Conservation (phyloP, 2,797 vertebrate genomes). For the Choloepus didactylus region DNA sequence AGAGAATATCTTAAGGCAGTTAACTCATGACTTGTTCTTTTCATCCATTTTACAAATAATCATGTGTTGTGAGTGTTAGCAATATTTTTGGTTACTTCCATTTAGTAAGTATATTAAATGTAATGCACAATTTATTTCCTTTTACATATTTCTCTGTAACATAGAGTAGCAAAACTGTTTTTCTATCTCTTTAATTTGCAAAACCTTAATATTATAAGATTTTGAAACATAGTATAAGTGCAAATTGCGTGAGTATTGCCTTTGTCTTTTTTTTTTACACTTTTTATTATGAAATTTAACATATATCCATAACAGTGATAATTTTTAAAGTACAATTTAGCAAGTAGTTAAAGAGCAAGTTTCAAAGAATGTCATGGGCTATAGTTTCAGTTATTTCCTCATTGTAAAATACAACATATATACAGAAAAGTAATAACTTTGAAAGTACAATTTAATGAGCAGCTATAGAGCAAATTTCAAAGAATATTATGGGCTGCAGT, state of each 20-base stretch:
- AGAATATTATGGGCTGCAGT: too few species aligned
- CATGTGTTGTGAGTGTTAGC: neutral
- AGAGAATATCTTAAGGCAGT: neutral
- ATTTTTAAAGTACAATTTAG: too few species aligned
- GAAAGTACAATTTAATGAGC: too few species aligned
- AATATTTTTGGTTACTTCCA: neutral
- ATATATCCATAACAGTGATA: too few species aligned
- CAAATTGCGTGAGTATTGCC: neutral
- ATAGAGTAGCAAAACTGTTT: neutral
- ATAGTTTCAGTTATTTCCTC: too few species aligned
- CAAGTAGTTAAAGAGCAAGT: too few species aligned
- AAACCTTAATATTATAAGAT: neutral
- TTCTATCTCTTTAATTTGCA: neutral
- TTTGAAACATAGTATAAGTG: neutral
- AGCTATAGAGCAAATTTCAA: too few species aligned
- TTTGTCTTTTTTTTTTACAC: neutral
- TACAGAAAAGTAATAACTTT: too few species aligned
- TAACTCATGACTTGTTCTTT: neutral
- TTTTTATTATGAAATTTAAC: too few species aligned
- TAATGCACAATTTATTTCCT: neutral
- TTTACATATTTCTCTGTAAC: neutral
- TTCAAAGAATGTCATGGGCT: too few species aligned
- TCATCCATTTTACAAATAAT: neutral
- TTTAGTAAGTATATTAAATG: neutral
- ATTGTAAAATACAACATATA: too few species aligned